phyloP scores from a whole-genome alignment of 2,113 vertebrate species.

The Rhineura floridana region DNA sequence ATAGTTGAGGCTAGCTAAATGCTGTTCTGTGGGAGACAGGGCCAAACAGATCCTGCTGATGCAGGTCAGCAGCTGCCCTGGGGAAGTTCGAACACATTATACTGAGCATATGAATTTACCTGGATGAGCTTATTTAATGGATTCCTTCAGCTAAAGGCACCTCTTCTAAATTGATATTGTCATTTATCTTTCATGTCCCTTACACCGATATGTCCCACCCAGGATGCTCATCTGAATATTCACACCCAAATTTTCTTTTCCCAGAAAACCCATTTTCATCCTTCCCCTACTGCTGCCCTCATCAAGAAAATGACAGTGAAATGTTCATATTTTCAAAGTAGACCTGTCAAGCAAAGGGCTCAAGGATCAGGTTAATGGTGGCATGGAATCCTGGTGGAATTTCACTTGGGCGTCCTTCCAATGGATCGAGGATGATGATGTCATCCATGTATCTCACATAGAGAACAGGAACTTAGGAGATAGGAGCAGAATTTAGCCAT shows the following conservation, averaged over 20 bases:
- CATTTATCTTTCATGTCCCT: neutral
- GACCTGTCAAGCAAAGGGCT: neutral
- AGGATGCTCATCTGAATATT: neutral
- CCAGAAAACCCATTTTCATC: neutral
- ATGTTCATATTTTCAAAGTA: neutral
- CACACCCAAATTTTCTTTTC: neutral
- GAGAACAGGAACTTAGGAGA: neutral
- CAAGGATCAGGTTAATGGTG: neutral
- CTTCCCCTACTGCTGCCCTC: neutral
- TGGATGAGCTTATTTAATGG: neutral
- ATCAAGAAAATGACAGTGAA: neutral
- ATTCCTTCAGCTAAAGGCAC: neutral
- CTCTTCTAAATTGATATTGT: neutral
- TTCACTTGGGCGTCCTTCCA: neutral
- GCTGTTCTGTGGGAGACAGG: conserved; percentile 1
- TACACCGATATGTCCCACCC: neutral
- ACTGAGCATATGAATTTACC: neutral
- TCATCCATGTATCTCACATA: neutral
- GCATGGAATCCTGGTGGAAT: neutral
- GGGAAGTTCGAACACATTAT: neutral
- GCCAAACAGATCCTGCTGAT: neutral
- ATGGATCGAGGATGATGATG: neutral
- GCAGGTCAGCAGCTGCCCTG: neutral
- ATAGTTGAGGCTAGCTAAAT: neutral
- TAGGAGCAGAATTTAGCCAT: neutral